A percentile compares a stretch with the other conserved stretches of the same genome.
Conservation (phyloP, 2,888 invertebrate species). For the Adelognathus sp. region DNA sequence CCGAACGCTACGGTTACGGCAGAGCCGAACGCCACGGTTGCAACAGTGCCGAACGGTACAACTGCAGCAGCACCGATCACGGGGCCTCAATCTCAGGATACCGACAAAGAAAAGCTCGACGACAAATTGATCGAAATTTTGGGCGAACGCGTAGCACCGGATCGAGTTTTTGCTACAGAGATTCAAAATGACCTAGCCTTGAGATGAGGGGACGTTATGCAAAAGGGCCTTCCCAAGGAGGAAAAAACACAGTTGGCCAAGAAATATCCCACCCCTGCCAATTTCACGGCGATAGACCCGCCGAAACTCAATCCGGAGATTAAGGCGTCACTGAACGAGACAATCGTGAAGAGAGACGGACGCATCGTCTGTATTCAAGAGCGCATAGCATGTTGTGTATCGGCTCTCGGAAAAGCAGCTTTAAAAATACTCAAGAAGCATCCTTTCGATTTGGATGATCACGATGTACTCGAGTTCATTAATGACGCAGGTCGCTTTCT, state of each 20-base stretch:
- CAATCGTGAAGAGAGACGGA: background rate
- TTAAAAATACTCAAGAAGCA: background rate
- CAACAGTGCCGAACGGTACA: too few species aligned
- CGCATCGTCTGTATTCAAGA: background rate
- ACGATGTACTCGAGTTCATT: background rate
- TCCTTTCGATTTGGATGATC: background rate
- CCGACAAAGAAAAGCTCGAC: background rate
- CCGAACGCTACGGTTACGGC: too few species aligned
- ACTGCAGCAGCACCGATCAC: background rate
- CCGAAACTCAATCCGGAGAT: background rate
- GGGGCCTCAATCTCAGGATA: background rate
- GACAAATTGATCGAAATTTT: constrained; percentile 7
- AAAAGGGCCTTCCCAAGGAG: constrained; percentile 7
- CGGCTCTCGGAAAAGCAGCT: background rate
- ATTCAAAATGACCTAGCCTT: constrained; percentile 13
- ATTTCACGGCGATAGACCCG: background rate
- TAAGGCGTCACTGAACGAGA: background rate
- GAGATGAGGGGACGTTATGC: background rate
- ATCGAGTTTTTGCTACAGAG: background rate
- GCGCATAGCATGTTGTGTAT: background rate
- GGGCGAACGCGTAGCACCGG: background rate
- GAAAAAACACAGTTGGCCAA: background rate
- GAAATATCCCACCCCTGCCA: background rate
- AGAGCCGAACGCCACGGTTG: too few species aligned
- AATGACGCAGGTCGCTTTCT: background rate